phyloP scores from a whole-genome alignment of 1,140 invertebrate species.

The Campoletis sonorensis region DNA sequence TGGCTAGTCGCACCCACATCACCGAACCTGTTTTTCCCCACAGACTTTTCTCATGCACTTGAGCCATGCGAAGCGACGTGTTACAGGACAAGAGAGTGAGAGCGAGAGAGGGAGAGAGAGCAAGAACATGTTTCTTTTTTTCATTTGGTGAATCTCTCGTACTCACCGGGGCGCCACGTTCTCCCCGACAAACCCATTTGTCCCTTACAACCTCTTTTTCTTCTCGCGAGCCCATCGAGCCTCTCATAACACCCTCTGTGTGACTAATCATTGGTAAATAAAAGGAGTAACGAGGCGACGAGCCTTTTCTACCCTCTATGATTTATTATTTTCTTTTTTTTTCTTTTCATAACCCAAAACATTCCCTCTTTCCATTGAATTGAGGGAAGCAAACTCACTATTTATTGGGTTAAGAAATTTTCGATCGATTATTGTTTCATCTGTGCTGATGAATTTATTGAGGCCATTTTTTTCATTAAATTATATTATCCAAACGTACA shows the following conservation, averaged over 20 bases:
- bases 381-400: not conserved
- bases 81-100: too few species aligned
- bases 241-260: conserved; percentile 15
- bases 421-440: too few species aligned
- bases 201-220: conserved; percentile 29
- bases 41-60: conserved; percentile 30
- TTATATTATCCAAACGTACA: too few species aligned
- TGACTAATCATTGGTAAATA: conserved; percentile 43
- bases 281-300: conserved; percentile 28
- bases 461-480: too few species aligned
- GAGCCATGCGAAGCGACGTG: not conserved
- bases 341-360: not conserved
- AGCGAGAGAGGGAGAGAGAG: not conserved
- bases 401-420: too few species aligned
- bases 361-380: not conserved
- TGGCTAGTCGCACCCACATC: not conserved
- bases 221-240: not conserved
- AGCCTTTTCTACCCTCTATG: not conserved
- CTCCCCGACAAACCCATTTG: conserved; percentile 13
- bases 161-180: conserved; percentile 41
- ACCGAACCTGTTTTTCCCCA: conserved; percentile 29
- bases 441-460: too few species aligned
- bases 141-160: not conserved
- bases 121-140: not conserved
- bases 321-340: not conserved